phyloP scores from a whole-genome alignment of 2,888 invertebrate genomes.

The Zygogramma bicolorata region DNA sequence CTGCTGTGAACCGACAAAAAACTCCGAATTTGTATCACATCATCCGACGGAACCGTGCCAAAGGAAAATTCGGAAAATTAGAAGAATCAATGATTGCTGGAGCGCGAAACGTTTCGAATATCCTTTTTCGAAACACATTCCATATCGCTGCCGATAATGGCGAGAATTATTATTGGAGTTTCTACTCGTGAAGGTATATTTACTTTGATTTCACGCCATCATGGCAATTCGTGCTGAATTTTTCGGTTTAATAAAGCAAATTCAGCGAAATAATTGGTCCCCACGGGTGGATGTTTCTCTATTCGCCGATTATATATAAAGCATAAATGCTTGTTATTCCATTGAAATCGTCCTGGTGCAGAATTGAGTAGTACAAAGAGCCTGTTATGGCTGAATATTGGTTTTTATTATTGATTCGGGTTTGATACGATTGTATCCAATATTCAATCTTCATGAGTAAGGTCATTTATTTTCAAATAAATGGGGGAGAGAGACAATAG shows the following conservation, averaged over 20 bases:
- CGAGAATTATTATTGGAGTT: background rate
- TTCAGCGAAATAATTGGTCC: background rate
- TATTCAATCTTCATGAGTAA: too few species aligned
- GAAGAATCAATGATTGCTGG: background rate
- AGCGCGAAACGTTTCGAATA: background rate
- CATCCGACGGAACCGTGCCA: background rate
- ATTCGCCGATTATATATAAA: background rate
- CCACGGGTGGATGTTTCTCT: background rate
- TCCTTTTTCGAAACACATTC: background rate
- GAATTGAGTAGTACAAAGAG: too few species aligned
- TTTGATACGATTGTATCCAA: too few species aligned
- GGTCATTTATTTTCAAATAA: too few species aligned
- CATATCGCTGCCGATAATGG: background rate
- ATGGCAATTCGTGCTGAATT: slow-evolving; percentile 2
- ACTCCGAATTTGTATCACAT: slow-evolving; percentile 6
- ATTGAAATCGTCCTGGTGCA: too few species aligned
- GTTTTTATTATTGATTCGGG: too few species aligned
- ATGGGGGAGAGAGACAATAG: too few species aligned
- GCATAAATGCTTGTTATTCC: too few species aligned
- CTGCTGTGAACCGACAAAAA: background rate
- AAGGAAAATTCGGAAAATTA: slow-evolving; percentile 13
- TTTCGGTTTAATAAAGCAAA: background rate
- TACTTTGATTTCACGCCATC: slow-evolving; percentile 6
- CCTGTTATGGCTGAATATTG: too few species aligned
- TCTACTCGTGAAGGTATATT: background rate